Evolutionary conservation across 2,113 vertebrate genomes (phyloP).

Genomic region (Tupaia tana): DNA sequence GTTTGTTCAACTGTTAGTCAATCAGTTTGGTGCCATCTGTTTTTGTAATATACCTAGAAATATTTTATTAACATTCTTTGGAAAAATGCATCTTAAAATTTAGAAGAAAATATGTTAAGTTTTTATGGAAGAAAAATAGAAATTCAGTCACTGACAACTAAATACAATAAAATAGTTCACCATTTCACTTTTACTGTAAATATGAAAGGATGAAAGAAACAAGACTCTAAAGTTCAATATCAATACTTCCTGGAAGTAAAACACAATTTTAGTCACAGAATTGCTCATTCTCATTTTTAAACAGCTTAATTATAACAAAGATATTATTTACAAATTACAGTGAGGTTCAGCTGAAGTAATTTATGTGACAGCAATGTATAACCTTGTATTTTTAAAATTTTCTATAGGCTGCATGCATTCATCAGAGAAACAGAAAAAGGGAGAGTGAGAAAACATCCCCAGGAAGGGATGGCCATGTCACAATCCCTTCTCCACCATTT

Average conservation of each 20-base stretch:
- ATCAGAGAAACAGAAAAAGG: too few relatives aligned
- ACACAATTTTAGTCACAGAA: not conserved
- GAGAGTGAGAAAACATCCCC: too few relatives aligned
- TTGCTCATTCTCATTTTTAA: slow-evolving; percentile 33
- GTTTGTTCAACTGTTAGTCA: too few relatives aligned
- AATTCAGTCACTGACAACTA: not conserved
- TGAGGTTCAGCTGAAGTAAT: not conserved
- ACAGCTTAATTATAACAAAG: slow-evolving; percentile 17
- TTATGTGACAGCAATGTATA: not conserved
- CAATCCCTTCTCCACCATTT: too few relatives aligned
- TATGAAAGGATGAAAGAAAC: not conserved
- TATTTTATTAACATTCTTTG: slow-evolving; percentile 1
- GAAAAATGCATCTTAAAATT: not conserved
- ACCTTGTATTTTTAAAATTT: not conserved
- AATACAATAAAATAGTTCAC: not conserved
- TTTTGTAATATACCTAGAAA: not conserved
- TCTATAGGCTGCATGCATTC: too few relatives aligned
- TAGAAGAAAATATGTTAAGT: not conserved
- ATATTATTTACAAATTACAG: not conserved
- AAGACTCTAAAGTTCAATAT: not conserved
- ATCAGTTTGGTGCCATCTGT: not conserved
- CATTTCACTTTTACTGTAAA: not conserved
- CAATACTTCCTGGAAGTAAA: slow-evolving; percentile 13
- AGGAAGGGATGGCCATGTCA: too few relatives aligned
- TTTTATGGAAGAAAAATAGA: slow-evolving; percentile 24